These are phyloP conservation scores for Dermolepida albohirtum DNA, from an alignment of 2,888 invertebrate genomes.

Conservation along the genomic window DNA sequence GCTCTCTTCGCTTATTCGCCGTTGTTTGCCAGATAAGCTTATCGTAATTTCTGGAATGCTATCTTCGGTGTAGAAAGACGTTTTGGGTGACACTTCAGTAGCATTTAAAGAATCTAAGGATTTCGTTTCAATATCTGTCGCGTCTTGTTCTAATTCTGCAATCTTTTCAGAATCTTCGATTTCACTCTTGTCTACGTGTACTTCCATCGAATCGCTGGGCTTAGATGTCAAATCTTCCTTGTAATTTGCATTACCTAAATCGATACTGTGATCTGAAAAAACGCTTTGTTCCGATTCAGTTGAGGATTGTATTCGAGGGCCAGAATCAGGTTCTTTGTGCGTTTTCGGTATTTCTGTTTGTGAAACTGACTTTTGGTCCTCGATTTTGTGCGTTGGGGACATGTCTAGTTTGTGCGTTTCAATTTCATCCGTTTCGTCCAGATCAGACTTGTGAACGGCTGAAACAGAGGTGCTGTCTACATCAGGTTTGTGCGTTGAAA, in stretches of 20 bases:
- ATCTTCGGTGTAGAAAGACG: slow-evolving; percentile 53
- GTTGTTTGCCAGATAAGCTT: slow-evolving; percentile 63
- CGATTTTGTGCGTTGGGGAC: slow-evolving; percentile 48
- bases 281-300: slow-evolving; percentile 59
- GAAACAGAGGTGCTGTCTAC: slow-evolving; percentile 11
- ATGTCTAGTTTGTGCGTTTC: slow-evolving; percentile 51
- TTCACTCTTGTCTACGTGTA: slow-evolving; percentile 68
- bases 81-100: slow-evolving; percentile 54
- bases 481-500: slow-evolving; percentile 51
- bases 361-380: slow-evolving; percentile 51
- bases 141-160: slow-evolving; percentile 63
- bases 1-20: slow-evolving; percentile 64
- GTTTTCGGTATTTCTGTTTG: slow-evolving; percentile 47
- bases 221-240: slow-evolving; percentile 56
- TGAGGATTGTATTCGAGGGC: slow-evolving; percentile 52
- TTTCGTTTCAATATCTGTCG: slow-evolving; percentile 60
- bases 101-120: slow-evolving; percentile 57
- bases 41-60: slow-evolving; percentile 64
- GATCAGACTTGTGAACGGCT: slow-evolving; percentile 5
- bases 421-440: slow-evolving; percentile 47
- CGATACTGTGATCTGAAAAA: slow-evolving; percentile 53
- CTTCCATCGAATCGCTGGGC: slow-evolving; percentile 66
- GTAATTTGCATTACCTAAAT: slow-evolving; percentile 42
- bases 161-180: slow-evolving; percentile 66
- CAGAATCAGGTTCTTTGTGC: slow-evolving; percentile 56